A percentile compares a stretch with the other conserved stretches of the same genome.
Conservation (phyloP, 2,888 invertebrate species). For the Sipha maydis region DNA sequence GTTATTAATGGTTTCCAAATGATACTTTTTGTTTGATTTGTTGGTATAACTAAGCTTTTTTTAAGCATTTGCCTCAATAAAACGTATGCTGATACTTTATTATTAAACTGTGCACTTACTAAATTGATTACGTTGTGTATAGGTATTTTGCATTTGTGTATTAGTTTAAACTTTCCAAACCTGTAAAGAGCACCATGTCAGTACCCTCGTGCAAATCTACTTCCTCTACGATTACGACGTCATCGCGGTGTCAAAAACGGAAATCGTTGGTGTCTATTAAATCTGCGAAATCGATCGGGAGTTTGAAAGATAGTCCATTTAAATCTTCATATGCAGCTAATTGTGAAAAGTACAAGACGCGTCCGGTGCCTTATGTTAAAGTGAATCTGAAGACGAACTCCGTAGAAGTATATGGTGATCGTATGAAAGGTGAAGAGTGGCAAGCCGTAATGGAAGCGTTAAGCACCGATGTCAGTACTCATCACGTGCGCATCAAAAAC, state of each 20-base stretch:
- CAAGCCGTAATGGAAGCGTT: conserved; percentile 9
- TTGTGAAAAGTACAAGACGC: conserved; percentile 10
- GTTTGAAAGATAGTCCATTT: neutral
- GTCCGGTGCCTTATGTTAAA: neutral
- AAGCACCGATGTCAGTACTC: neutral
- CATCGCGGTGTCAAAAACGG: neutral
- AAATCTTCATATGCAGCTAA: neutral
- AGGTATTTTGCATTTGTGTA: too few relatives aligned
- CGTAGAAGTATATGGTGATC: conserved; percentile 27
- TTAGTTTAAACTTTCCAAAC: too few relatives aligned
- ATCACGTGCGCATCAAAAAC: conserved; percentile 13
- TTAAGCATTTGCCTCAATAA: too few relatives aligned
- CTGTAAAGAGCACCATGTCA: neutral
- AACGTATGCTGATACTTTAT: too few relatives aligned
- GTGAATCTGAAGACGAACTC: neutral
- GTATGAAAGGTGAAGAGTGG: conserved; percentile 22
- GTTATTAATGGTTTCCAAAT: too few relatives aligned
- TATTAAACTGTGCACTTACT: too few relatives aligned
- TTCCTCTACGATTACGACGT: neutral
- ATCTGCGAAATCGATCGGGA: neutral
- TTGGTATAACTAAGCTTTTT: too few relatives aligned
- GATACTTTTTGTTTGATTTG: too few relatives aligned
- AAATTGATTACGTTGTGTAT: too few relatives aligned
- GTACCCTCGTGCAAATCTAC: neutral
- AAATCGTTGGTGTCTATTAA: neutral